A percentile compares a stretch with the other conserved stretches of the same genome.
Evolutionary conservation across 2,888 invertebrate genomes (phyloP).

Genomic region (Synergus laeviventris): DNA sequence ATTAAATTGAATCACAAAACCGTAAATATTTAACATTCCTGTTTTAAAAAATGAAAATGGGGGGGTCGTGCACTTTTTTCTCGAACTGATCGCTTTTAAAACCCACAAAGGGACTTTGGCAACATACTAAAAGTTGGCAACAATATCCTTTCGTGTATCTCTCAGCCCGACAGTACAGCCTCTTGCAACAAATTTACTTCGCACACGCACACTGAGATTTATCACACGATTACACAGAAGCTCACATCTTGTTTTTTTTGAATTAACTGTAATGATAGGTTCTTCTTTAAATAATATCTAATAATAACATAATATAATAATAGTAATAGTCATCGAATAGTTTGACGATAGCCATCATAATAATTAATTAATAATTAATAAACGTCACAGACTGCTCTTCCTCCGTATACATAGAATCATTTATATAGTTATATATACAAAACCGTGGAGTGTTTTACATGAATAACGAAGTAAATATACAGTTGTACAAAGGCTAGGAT

Average conservation of each 20-base stretch:
- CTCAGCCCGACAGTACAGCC: slow-evolving; percentile 48
- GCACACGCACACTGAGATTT: slow-evolving; percentile 41
- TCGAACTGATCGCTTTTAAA: slow-evolving; percentile 40
- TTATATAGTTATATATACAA: slow-evolving; percentile 28
- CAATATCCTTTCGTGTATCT: slow-evolving; percentile 63
- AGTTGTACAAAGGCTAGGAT: slow-evolving; percentile 21
- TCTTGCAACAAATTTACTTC: slow-evolving; percentile 50
- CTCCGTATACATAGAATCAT: slow-evolving; percentile 4
- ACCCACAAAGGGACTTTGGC: slow-evolving; percentile 71
- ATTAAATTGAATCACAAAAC: slow-evolving; percentile 1
- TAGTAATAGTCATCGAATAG: slow-evolving; percentile 45
- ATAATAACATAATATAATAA: slow-evolving; percentile 51
- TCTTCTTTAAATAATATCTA: slow-evolving; percentile 44
- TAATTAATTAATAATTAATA: slow-evolving; percentile 32
- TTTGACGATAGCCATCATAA: slow-evolving; percentile 27
- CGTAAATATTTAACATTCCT: neutral
- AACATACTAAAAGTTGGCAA: slow-evolving; percentile 71
- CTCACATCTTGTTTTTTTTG: slow-evolving; percentile 16
- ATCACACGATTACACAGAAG: slow-evolving; percentile 25
- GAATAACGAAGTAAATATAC: slow-evolving; percentile 30
- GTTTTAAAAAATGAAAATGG: neutral
- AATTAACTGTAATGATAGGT: slow-evolving; percentile 33
- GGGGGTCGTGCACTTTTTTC: slow-evolving; percentile 2
- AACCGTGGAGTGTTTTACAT: slow-evolving; percentile 33
- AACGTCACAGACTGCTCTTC: slow-evolving; percentile 39